Evolutionary conservation across 2,797 vertebrate genomes (phyloP).

Genomic region (Lagorchestes hirsutus): DNA sequence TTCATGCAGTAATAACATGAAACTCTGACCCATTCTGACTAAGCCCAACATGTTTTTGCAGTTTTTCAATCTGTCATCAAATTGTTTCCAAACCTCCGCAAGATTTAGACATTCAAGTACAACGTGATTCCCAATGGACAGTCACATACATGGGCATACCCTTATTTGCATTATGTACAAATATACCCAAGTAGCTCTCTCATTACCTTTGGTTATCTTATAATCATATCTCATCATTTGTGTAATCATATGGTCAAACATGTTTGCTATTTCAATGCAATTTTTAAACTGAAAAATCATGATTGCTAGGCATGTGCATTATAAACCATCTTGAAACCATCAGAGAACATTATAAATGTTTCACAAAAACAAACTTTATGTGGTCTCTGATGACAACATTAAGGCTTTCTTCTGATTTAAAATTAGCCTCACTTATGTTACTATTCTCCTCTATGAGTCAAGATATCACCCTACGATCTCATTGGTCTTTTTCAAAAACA

Average conservation of each 20-base stretch:
- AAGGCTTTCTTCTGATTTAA: background rate
- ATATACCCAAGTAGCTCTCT: background rate
- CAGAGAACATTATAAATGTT: background rate
- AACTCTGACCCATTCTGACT: background rate
- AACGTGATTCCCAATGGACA: background rate
- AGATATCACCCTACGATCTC: background rate
- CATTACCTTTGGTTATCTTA: background rate
- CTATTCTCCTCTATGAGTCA: background rate
- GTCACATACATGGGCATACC: rapidly evolving
- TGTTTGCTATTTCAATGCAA: background rate
- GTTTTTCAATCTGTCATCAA: background rate
- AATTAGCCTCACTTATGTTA: background rate
- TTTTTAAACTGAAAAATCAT: background rate
- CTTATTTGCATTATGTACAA: background rate
- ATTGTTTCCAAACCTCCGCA: background rate
- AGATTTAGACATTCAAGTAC: background rate
- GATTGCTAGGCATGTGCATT: background rate
- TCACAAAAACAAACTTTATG: background rate
- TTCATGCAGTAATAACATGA: background rate
- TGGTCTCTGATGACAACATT: background rate
- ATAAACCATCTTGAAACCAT: background rate
- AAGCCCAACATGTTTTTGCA: background rate
- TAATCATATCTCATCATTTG: background rate
- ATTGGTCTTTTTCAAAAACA: too few species aligned
- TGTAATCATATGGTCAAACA: background rate